Conservation (phyloP, 2,113 vertebrate genomes). For the Podilymbus podiceps region DNA sequence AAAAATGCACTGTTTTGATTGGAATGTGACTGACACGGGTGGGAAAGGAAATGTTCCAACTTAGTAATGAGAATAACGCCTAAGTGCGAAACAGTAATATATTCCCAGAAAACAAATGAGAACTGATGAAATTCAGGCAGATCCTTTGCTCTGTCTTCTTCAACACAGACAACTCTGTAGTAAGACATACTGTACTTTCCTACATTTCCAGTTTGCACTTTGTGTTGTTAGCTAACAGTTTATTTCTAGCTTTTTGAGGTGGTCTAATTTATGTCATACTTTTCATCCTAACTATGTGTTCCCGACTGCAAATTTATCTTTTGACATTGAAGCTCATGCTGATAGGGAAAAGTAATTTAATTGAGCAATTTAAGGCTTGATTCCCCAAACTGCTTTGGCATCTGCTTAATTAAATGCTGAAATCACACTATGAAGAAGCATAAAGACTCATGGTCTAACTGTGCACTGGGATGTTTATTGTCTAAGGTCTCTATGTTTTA, state of each 20-base stretch:
- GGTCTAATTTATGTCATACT: not conserved
- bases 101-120: not conserved
- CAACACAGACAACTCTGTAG: not conserved
- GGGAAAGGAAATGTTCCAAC: not conserved
- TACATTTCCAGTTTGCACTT: not conserved
- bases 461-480: constrained; percentile 15
- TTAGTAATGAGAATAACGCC: not conserved
- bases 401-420: constrained; percentile 18
- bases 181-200: not conserved
- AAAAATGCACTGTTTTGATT: not conserved
- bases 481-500: not conserved
- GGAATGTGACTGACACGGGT: not conserved
- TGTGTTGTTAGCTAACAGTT: not conserved
- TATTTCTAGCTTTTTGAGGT: not conserved
- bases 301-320: not conserved
- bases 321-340: not conserved
- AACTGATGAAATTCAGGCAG: not conserved
- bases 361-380: not conserved
- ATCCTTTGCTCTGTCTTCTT: not conserved
- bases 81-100: not conserved
- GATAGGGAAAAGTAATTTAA: not conserved
- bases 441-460: not conserved
- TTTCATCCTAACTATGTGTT: constrained; percentile 6
- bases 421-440: constrained; percentile 21
- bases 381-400: not conserved